phyloP scores from a whole-genome alignment of 2,888 invertebrate genomes.

The Diplazon laetatorius region DNA sequence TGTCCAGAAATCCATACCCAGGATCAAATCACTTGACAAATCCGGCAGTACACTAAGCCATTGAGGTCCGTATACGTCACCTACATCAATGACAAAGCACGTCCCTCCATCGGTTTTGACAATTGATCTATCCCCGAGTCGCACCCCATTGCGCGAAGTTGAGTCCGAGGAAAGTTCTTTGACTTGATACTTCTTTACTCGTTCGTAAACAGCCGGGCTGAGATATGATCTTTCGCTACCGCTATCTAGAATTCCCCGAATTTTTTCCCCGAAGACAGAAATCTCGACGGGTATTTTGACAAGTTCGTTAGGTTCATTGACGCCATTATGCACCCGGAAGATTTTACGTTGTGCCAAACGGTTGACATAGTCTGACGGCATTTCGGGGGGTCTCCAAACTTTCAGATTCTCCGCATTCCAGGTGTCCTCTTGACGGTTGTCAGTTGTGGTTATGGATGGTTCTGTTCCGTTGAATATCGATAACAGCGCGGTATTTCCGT shows the following conservation, averaged over 20 bases:
- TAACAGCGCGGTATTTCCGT: no score
- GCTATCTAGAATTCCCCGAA: conserved; percentile 24
- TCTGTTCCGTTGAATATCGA: no score
- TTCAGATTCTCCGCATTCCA: neutral
- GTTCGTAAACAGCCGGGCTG: neutral
- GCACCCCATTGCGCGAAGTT: neutral
- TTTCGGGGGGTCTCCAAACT: neutral
- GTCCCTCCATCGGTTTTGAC: conserved; percentile 38
- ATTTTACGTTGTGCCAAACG: conserved; percentile 5
- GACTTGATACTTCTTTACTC: neutral
- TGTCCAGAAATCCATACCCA: conserved; percentile 46
- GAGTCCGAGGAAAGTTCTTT: neutral
- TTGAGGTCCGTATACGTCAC: conserved; percentile 37
- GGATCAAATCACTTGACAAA: conserved; percentile 28
- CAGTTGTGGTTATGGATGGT: no score
- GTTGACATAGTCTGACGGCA: neutral
- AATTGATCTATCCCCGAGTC: conserved; percentile 19
- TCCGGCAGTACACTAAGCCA: conserved; percentile 40
- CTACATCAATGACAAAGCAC: conserved; percentile 42
- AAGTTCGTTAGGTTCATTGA: neutral
- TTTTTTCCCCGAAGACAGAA: conserved; percentile 18
- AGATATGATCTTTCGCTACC: conserved; percentile 33
- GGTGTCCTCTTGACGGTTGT: no score
- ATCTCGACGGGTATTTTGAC: conserved; percentile 28
- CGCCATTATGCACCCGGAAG: neutral